Evolutionary conservation across 2,888 invertebrate genomes (phyloP).

Genomic region (Xanthostigma xanthostigma): DNA sequence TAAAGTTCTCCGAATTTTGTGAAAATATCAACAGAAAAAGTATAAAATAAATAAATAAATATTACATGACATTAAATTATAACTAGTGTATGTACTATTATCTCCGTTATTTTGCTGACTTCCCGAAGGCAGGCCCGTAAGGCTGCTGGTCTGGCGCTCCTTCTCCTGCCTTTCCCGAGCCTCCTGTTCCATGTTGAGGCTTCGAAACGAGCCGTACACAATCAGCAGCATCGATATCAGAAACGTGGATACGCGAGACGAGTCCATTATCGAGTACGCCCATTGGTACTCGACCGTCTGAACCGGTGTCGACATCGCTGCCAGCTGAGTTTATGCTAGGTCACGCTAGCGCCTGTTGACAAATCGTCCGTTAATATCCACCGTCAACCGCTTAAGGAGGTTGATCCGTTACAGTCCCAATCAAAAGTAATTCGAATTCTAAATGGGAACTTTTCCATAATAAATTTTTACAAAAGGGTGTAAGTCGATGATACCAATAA

Average conservation of each 20-base stretch:
- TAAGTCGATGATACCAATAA: too few species aligned
- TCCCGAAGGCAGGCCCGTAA: slow-evolving; percentile 31
- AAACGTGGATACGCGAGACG: slow-evolving; percentile 91
- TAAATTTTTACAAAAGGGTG: too few species aligned
- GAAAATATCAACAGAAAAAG: slow-evolving; percentile 4
- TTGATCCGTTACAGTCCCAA: too few species aligned
- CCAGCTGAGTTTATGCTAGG: too few species aligned
- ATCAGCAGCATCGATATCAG: slow-evolving; percentile 93
- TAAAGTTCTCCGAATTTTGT: neutral
- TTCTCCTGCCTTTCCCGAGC: slow-evolving; percentile 70
- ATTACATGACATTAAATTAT: neutral
- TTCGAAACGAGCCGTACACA: slow-evolving; percentile 94
- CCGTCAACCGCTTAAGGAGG: too few species aligned
- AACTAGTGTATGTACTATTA: slow-evolving; percentile 28
- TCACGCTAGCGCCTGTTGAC: too few species aligned
- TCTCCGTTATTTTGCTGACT: slow-evolving; percentile 18
- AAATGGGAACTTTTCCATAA: too few species aligned
- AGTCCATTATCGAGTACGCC: slow-evolving; percentile 95
- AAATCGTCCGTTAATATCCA: too few species aligned
- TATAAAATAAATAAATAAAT: slow-evolving; percentile 5
- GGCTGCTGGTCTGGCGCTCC: slow-evolving; percentile 48
- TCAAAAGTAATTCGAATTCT: too few species aligned
- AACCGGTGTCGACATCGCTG: slow-evolving; percentile 3
- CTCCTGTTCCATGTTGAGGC: slow-evolving; percentile 91
- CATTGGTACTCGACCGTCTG: slow-evolving; percentile 46